A percentile compares a stretch with the other conserved stretches of the same genome.
phyloP scores from a whole-genome alignment of 2,888 invertebrate genomes.

The Prenolepis imparis region DNA sequence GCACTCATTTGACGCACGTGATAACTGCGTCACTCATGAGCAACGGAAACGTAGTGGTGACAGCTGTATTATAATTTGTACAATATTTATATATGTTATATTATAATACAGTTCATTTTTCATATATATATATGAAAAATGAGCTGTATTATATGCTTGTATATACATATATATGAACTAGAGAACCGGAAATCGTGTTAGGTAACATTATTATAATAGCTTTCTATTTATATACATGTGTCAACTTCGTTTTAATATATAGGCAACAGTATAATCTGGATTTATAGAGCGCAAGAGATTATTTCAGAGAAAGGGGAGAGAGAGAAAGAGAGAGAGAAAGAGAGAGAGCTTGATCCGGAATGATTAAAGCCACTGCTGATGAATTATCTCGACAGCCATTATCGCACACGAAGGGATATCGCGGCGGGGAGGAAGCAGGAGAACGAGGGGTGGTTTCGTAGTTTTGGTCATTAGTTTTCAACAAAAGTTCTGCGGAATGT shows the following conservation, averaged over 20 bases:
- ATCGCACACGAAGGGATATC: background rate
- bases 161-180: conserved; percentile 1
- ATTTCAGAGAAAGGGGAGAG: conserved; percentile 1
- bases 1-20: background rate
- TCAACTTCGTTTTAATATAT: conserved; percentile 10
- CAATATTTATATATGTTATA: too few species aligned
- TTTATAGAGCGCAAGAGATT: conserved; percentile 23
- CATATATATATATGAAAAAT: background rate
- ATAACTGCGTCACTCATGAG: conserved; percentile 14
- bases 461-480: conserved; percentile 35
- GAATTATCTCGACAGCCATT: conserved; percentile 48
- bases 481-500: conserved; percentile 42
- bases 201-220: conserved; percentile 10
- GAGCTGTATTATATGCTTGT: background rate
- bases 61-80: too few species aligned
- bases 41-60: background rate
- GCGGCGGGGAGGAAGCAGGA: background rate
- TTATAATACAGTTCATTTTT: too few species aligned
- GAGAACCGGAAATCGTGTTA: background rate
- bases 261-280: conserved; percentile 37
- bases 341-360: background rate
- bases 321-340: background rate
- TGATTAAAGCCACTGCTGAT: conserved; percentile 57
- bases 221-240: conserved; percentile 28
- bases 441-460: background rate